Percentiles rank a stretch among this genome's conserved stretches.
phyloP scores from a whole-genome alignment of 1,140 invertebrate species.

The Argopecten irradians region DNA sequence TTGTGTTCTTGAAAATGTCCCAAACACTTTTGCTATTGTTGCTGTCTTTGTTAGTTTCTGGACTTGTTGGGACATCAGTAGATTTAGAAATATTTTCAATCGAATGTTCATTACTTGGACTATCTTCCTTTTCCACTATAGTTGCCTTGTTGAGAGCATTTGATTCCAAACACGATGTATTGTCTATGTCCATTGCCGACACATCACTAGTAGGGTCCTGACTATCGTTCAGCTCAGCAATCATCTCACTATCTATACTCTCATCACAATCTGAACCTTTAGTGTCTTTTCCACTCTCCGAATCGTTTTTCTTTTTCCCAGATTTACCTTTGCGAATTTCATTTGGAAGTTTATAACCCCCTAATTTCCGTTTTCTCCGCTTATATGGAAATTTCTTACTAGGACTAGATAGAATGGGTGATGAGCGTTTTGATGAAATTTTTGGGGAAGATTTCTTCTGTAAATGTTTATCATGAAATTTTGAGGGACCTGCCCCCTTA shows the following conservation, averaged over 20 bases:
- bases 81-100: conserved; percentile 26
- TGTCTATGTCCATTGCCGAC: conserved; percentile 9
- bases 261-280: conserved; percentile 35
- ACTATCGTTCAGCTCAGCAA: background rate
- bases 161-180: conserved; percentile 26
- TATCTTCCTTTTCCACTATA: background rate
- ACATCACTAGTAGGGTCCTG: background rate
- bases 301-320: conserved; percentile 41
- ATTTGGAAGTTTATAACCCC: conserved; percentile 54
- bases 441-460: conserved; percentile 14
- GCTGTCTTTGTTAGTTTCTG: background rate
- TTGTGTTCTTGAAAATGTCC: conserved; percentile 36
- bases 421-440: background rate
- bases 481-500: conserved; percentile 12
- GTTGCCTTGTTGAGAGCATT: conserved; percentile 23
- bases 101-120: conserved; percentile 22
- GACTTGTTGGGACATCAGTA: background rate
- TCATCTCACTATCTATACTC: conserved; percentile 24
- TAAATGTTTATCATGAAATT: conserved; percentile 34
- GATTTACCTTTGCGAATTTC: conserved; percentile 51
- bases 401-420: conserved; percentile 35
- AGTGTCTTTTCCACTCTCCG: conserved; percentile 31
- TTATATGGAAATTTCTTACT: conserved; percentile 36
- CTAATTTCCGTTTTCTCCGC: conserved; percentile 47
- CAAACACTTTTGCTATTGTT: conserved; percentile 25